These are phyloP conservation scores for Macropis europaea DNA, from an alignment of 2,888 invertebrate species.

Conservation along the genomic window DNA sequence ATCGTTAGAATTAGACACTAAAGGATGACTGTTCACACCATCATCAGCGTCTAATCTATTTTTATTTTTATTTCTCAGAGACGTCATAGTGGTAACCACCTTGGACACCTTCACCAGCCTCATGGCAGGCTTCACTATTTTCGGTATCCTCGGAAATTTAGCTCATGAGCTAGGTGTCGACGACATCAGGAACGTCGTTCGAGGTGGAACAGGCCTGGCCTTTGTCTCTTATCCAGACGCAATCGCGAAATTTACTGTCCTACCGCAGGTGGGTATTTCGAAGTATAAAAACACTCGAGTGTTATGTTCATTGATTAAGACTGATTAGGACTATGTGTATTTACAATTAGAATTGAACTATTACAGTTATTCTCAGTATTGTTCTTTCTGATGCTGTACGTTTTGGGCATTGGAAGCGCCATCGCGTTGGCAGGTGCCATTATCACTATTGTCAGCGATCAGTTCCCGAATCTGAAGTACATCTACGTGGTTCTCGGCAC, in stretches of 20 bases:
- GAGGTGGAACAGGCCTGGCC: slow-evolving; percentile 89
- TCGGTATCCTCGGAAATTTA: slow-evolving; percentile 91
- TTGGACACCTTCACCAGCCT: slow-evolving; percentile 92
- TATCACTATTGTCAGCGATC: slow-evolving; percentile 79
- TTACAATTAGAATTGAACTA: slow-evolving; percentile 9
- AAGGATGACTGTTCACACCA: no score
- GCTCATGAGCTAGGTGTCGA: slow-evolving; percentile 84
- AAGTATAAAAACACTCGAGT: no score
- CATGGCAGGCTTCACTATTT: slow-evolving; percentile 91
- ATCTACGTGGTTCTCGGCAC: slow-evolving; percentile 77
- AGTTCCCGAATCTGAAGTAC: slow-evolving; percentile 78
- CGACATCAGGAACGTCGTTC: slow-evolving; percentile 85
- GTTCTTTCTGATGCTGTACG: slow-evolving; percentile 82
- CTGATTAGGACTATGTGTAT: not conserved
- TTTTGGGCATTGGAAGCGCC: slow-evolving; percentile 81
- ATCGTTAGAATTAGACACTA: no score
- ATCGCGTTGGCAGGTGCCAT: slow-evolving; percentile 79
- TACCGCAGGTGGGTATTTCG: slow-evolving; percentile 79
- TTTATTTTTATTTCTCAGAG: slow-evolving; percentile 75
- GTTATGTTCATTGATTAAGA: no score
- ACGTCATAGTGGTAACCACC: slow-evolving; percentile 90
- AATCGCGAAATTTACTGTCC: slow-evolving; percentile 87
- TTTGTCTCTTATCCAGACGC: slow-evolving; percentile 94
- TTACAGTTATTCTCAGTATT: slow-evolving; percentile 80
- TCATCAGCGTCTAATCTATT: not conserved